Evolutionary conservation across 2,888 invertebrate genomes (phyloP), one percentile per base, ranked within the genome.

Genomic region (Helleia helle): DNA sequence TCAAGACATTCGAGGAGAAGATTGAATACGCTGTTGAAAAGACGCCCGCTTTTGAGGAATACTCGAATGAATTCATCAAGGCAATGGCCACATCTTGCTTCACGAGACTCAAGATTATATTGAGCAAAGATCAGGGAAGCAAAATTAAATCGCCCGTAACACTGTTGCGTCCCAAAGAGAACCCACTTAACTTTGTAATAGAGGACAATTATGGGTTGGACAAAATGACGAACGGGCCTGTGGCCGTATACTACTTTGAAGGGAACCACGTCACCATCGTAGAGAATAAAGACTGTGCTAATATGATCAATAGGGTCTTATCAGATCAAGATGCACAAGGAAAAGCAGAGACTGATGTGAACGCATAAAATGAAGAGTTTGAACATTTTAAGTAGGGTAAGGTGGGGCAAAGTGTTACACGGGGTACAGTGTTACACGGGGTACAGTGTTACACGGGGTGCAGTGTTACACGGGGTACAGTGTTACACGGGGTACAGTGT

Each of bases 221-320:
- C 0, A 84, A 87, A 62, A 63, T 86, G 14, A 89, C 89, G 0
- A 84, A 85, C 14, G 79, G 83, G 0, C 77, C 79, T 1, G 85
- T 92, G 0, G 83, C 86, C 1, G 74, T 92, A 0, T 86, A 88
- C 53, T 86, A 84, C 34, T 73, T 91, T 8, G 91, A 92, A 56
- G 93, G 93, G 6, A 90, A 91, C 59, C 93, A 94, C 55, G 64
- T 87, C 0, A 88, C 89, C 27, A 91, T 93, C 54, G 59, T 93
- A 50, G 89, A 91, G 8, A 91, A 89, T 55, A 79, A 86, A 36
- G 87, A 87, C 50, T 72, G 89, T 36, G 86, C 89, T 0, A 86
- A 90, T 51, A 83, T 90, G 18, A 50, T 52, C 14, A 52, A 50
- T 8, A 61, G 56, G 40, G 42, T 54, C 0, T 34, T 65, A 9